Evolutionary conservation across 2,888 invertebrate genomes (phyloP), one percentile per base, ranked within the genome.

Genomic region (Bibio marci): DNA sequence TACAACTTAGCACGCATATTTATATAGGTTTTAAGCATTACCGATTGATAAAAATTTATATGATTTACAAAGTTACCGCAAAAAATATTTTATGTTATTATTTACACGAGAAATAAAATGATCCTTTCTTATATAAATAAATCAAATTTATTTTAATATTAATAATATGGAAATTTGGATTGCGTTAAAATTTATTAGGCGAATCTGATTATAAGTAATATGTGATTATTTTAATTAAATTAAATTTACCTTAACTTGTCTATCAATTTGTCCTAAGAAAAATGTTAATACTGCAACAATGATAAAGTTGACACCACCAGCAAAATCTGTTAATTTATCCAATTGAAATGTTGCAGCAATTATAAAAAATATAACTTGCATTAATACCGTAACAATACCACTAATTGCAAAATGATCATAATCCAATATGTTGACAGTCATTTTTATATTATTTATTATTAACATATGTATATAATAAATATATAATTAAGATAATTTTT

Each of bases 301-400:
- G 47, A 90, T 83, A 59, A 92, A 92, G 64, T 91, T 91, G 40
- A 83, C 80, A 41, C 91, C 91, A 8, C 91, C 88, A 43, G 90
- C 90, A 64, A 91, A 87, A 61, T 92, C 91, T 1, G 90, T 86
- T 41, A 91, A 69, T 64, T 90, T 88, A 58, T 91, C 90, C 64
- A 82, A 76, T 59, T 88, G 83, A 49, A 85, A 81, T 40, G 78
- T 70, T 5, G 86, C 81, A 31, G 88, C 88, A 48, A 91, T 73
- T 30, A 79, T 69, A 63, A 91, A 91, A 64, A 90, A 91, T 38
- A 85, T 67, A 39, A 90, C 67, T 64, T 91, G 91, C 80, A 87
- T 76, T 18, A 72, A 71, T 25, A 82, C 76, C 2, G 82, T 80
- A 36, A 86, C 82, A 60, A 86, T 82, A 22, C 82, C 86, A 62